These are phyloP conservation scores for Lagenorhynchus albirostris DNA, from an alignment of 2,113 vertebrate genomes.

Conservation along the genomic window DNA sequence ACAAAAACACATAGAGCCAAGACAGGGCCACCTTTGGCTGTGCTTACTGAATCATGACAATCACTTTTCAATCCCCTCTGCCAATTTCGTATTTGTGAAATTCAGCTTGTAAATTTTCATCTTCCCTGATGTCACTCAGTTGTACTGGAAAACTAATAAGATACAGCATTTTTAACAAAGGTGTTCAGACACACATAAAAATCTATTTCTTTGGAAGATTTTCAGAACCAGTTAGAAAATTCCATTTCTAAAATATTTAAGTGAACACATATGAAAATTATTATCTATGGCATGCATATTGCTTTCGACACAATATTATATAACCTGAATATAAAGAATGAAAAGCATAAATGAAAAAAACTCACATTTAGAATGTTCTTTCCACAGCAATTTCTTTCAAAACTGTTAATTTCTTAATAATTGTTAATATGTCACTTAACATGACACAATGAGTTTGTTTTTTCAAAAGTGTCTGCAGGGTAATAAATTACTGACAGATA, in stretches of 20 bases:
- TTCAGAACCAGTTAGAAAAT: neutral
- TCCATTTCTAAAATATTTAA: constrained; percentile 15
- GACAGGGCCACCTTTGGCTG: neutral
- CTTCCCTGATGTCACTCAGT: neutral
- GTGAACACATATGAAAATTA: neutral
- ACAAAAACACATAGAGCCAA: neutral
- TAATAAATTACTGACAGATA: neutral
- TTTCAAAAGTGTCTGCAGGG: neutral
- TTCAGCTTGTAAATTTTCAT: neutral
- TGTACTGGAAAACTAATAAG: neutral
- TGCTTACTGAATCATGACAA: neutral
- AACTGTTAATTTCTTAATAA: constrained; percentile 20
- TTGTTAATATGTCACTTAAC: neutral
- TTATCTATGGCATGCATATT: neutral
- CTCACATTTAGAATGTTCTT: neutral
- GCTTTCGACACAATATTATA: neutral
- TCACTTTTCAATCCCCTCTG: neutral
- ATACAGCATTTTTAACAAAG: neutral
- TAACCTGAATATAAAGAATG: neutral
- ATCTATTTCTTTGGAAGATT: neutral
- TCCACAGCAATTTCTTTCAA: neutral
- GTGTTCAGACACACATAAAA: neutral
- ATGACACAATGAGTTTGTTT: neutral
- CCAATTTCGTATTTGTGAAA: neutral
- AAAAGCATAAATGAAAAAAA: neutral